These are phyloP conservation scores for Drosophila koepferae DNA, from an alignment of 2,888 invertebrate genomes.

Conservation along the genomic window DNA sequence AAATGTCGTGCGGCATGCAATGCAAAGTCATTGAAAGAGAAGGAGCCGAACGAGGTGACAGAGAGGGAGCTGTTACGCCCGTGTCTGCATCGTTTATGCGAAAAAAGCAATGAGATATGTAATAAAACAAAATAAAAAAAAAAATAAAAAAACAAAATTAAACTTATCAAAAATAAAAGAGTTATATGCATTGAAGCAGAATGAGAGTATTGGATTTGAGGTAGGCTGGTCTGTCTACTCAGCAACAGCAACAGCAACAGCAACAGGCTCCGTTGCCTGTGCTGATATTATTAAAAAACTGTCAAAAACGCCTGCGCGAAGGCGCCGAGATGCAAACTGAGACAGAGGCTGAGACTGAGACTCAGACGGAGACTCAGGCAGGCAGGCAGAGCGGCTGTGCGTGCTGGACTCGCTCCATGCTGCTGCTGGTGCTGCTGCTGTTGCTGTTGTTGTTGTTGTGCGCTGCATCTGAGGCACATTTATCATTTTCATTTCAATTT, in stretches of 20 bases:
- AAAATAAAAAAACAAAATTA: constrained; percentile 51
- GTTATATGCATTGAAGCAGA: constrained; percentile 22
- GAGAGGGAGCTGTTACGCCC: constrained; percentile 55
- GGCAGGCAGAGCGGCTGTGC: constrained; percentile 56
- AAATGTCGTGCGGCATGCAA: constrained; percentile 80
- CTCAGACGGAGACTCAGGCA: constrained; percentile 3
- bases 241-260: constrained; percentile 29
- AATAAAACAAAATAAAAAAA: constrained; percentile 48
- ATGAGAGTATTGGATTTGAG: constrained; percentile 59
- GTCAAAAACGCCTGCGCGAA: constrained; percentile 79
- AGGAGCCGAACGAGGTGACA: constrained; percentile 23
- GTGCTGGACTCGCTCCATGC: constrained; percentile 54
- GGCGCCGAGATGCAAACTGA: constrained; percentile 49
- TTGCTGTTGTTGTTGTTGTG: constrained; percentile 36
- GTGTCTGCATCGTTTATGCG: constrained; percentile 79
- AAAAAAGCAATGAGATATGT: constrained; percentile 74
- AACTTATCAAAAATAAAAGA: constrained; percentile 25
- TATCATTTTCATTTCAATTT: constrained; percentile 79
- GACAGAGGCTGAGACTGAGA: constrained; percentile 34
- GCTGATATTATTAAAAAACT: constrained; percentile 80
- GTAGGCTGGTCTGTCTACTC: constrained; percentile 69
- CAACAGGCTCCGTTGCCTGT: constrained; percentile 38
- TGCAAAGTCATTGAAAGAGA: constrained; percentile 52
- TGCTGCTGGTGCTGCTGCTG: constrained; percentile 22
- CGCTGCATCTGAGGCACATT: constrained; percentile 74